A percentile compares a stretch with the other conserved stretches of the same genome.
phyloP scores from a whole-genome alignment of 1,140 invertebrate species.

The Hesperophylax magnus region DNA sequence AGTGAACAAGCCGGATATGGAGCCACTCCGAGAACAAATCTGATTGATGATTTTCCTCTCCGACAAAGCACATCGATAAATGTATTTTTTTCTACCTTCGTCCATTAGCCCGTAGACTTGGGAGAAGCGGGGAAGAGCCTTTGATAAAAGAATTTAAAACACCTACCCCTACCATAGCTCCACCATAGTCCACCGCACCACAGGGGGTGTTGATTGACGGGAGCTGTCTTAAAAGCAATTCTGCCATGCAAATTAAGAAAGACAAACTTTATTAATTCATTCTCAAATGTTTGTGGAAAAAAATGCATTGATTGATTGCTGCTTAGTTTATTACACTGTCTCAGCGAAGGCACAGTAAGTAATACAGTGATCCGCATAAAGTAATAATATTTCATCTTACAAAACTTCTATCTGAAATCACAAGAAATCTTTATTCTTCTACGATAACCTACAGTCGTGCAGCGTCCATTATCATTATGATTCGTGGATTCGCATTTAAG shows the following conservation, averaged over 20 bases:
- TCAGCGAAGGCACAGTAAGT: too few species aligned
- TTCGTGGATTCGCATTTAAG: too few species aligned
- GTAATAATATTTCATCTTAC: too few species aligned
- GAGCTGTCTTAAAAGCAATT: neutral
- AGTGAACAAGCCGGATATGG: too few species aligned
- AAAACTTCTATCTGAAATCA: too few species aligned
- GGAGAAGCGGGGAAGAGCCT: constrained; percentile 24
- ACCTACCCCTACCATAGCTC: neutral
- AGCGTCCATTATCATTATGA: too few species aligned
- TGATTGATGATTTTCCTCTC: constrained; percentile 56
- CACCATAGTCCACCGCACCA: neutral
- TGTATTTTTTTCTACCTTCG: constrained; percentile 48
- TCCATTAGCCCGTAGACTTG: constrained; percentile 45
- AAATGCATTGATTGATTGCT: too few species aligned
- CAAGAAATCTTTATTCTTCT: too few species aligned
- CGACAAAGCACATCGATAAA: constrained; percentile 52
- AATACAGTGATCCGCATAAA: too few species aligned
- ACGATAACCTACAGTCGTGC: too few species aligned
- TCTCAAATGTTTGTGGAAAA: too few species aligned
- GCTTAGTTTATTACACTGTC: too few species aligned
- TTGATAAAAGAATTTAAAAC: constrained; percentile 51
- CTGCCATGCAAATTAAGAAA: neutral
- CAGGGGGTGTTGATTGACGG: constrained; percentile 47
- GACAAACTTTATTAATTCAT: neutral
- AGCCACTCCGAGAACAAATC: neutral